These are phyloP conservation scores for Euura saliciscinereae DNA, from an alignment of 1,140 invertebrate genomes.

Conservation along the genomic window DNA sequence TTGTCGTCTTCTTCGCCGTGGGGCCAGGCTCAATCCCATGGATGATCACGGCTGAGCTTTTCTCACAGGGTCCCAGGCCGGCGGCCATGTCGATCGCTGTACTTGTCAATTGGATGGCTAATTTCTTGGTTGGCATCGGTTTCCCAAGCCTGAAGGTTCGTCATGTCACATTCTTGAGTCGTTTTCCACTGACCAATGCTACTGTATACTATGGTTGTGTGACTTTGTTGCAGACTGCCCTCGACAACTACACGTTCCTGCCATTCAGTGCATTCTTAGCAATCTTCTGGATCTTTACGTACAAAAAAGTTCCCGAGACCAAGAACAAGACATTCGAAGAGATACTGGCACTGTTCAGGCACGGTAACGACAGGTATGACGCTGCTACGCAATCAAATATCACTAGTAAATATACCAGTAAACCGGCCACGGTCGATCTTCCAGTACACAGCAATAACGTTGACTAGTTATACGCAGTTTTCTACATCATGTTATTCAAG, in stretches of 20 bases:
- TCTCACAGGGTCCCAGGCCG: slow-evolving; percentile 94
- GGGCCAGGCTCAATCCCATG: slow-evolving; percentile 97
- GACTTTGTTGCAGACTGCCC: slow-evolving; percentile 72
- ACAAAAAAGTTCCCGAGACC: slow-evolving; percentile 97
- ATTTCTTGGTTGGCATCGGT: slow-evolving; percentile 95
- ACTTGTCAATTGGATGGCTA: slow-evolving; percentile 97
- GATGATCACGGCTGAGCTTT: slow-evolving; percentile 98
- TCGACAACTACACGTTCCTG: slow-evolving; percentile 96
- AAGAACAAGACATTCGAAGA: slow-evolving; percentile 99
- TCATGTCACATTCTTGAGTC: background rate
- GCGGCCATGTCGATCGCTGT: slow-evolving; percentile 98
- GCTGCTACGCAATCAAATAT: slow-evolving; percentile 36
- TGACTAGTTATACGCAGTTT: too few relatives aligned
- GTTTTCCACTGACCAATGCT: too few relatives aligned
- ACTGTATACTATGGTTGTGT: background rate
- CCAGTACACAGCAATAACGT: too few relatives aligned
- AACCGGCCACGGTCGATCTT: slow-evolving; percentile 13
- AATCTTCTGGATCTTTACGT: slow-evolving; percentile 97
- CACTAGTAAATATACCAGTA: slow-evolving; percentile 40
- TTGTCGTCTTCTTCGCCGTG: slow-evolving; percentile 97
- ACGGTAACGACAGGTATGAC: slow-evolving; percentile 83
- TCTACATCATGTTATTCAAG: too few relatives aligned
- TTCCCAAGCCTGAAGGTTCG: slow-evolving; percentile 92
- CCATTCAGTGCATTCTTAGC: slow-evolving; percentile 95
- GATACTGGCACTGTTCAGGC: slow-evolving; percentile 89